These are phyloP conservation scores for Limnothrissa miodon DNA, from an alignment of 2,113 vertebrate genomes.

Conservation along the genomic window DNA sequence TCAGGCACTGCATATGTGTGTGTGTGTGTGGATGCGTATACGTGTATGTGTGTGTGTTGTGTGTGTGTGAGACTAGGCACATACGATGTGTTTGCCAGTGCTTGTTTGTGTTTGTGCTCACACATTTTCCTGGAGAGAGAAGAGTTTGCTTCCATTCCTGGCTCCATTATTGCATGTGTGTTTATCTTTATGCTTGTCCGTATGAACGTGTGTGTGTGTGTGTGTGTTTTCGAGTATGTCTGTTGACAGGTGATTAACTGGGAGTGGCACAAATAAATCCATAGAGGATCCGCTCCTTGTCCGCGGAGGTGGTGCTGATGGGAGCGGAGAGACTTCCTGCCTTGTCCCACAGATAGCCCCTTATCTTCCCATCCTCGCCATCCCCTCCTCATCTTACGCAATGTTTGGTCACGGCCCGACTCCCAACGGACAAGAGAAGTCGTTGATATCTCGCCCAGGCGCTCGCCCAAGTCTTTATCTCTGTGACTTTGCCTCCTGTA, in stretches of 20 bases:
- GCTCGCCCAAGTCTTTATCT: neutral
- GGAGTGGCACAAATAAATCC: neutral
- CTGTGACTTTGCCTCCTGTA: neutral
- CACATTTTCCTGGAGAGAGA: conserved; percentile 15
- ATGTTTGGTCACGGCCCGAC: conserved; percentile 13
- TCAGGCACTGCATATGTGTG: neutral
- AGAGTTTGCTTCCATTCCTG: conserved; percentile 1
- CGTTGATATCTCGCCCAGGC: neutral
- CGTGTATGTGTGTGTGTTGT: neutral
- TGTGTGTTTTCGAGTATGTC: neutral
- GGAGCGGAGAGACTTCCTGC: neutral
- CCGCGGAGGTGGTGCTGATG: neutral
- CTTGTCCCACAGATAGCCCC: neutral
- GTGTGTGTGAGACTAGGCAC: neutral
- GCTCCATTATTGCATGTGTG: neutral
- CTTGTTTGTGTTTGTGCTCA: conserved; percentile 1
- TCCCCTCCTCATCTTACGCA: neutral
- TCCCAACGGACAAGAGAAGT: neutral
- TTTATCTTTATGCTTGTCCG: neutral
- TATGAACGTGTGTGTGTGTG: neutral
- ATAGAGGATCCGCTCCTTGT: neutral
- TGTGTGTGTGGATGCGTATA: conserved; percentile 12
- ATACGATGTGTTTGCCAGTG: neutral
- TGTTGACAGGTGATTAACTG: conserved; percentile 9
- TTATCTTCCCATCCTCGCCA: neutral